phyloP scores from a whole-genome alignment of 2,888 invertebrate genomes.

The Limnephilus rhombicus region DNA sequence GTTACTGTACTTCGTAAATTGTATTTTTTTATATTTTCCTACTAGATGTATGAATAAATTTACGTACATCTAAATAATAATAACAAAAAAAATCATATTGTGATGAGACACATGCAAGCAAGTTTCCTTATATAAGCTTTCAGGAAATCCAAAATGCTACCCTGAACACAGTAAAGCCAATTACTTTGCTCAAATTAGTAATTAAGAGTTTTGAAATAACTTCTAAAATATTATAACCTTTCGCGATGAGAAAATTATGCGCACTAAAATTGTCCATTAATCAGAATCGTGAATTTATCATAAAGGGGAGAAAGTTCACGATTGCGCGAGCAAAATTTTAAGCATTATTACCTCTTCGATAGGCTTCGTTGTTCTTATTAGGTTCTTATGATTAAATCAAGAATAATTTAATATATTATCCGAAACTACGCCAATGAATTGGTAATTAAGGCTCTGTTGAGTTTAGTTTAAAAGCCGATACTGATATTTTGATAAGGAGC shows the following conservation, averaged over 20 bases:
- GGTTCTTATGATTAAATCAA: not conserved
- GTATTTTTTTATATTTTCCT: too few relatives aligned
- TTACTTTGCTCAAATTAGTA: not conserved
- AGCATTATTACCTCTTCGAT: not conserved
- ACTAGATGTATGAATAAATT: too few relatives aligned
- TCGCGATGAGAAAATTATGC: not conserved
- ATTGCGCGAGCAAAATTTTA: not conserved
- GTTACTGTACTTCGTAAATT: too few relatives aligned
- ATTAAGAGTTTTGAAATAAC: not conserved
- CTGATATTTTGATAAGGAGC: not conserved
- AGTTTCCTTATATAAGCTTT: not conserved
- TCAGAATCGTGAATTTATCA: not conserved
- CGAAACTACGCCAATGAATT: not conserved
- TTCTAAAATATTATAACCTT: not conserved
- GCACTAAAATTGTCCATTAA: not conserved
- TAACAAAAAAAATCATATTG: too few relatives aligned
- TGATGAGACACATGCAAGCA: too few relatives aligned
- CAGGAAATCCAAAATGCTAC: not conserved
- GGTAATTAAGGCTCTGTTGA: not conserved
- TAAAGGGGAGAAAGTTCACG: not conserved
- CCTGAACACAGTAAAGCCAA: too few relatives aligned
- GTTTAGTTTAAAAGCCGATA: not conserved
- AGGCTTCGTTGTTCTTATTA: not conserved
- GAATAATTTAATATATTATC: not conserved
- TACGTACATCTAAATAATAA: too few relatives aligned